Conservation (phyloP, 2,888 invertebrate species). For the Acrocyrtus sp. region DNA sequence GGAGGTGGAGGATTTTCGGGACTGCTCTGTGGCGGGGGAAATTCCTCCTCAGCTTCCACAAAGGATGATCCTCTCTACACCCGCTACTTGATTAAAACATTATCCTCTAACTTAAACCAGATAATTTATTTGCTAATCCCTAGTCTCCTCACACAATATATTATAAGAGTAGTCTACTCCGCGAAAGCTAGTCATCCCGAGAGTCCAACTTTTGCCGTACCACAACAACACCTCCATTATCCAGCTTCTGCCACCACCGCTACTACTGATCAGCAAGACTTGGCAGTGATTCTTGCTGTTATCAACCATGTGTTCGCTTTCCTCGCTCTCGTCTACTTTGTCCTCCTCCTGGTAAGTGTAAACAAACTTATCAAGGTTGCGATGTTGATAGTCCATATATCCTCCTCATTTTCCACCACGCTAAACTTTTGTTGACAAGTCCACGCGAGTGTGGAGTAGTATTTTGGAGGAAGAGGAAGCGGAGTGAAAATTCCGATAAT, state of each 20-base stretch:
- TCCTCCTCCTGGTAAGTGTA: conserved; percentile 29
- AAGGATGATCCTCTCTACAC: conserved; percentile 94
- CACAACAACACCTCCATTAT: neutral
- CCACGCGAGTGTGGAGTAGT: too few species aligned
- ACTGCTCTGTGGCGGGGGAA: neutral
- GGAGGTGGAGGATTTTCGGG: conserved; percentile 5
- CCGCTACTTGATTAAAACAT: conserved; percentile 88
- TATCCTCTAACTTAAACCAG: conserved; percentile 52
- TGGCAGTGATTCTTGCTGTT: conserved; percentile 2
- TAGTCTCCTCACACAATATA: conserved; percentile 38
- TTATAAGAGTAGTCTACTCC: conserved; percentile 39
- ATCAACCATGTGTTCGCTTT: conserved; percentile 42
- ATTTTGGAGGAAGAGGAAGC: too few species aligned
- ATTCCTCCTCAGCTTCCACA: conserved; percentile 62
- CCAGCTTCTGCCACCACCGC: neutral
- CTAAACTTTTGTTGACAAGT: too few species aligned
- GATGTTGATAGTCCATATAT: too few species aligned
- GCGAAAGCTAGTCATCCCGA: conserved; percentile 22
- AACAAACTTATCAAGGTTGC: too few species aligned
- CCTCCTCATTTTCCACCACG: too few species aligned
- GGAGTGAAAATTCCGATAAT: too few species aligned
- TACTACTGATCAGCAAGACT: conserved; percentile 5
- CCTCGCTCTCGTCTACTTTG: conserved; percentile 29
- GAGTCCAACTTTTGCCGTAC: neutral
- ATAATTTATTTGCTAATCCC: conserved; percentile 44